Percentiles rank a stretch among this genome's conserved stretches.
Conservation (phyloP, 1,140 invertebrate species). For the Sitobion miscanthi region DNA sequence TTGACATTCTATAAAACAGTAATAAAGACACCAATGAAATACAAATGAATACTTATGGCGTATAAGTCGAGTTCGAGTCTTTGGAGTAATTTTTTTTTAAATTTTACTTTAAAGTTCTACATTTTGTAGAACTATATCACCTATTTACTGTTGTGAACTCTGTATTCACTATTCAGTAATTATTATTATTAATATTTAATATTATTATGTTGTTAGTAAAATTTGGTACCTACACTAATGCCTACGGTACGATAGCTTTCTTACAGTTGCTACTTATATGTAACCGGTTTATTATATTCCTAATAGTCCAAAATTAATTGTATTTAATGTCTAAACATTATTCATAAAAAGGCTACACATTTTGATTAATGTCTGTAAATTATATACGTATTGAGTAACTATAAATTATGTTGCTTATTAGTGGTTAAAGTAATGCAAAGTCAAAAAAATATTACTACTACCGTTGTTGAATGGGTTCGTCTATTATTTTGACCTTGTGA, state of each 20-base stretch:
- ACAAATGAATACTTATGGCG: neutral
- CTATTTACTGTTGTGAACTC: neutral
- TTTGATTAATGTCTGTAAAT: constrained; percentile 4
- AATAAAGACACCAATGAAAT: neutral
- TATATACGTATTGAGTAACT: constrained; percentile 8
- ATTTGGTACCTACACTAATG: neutral
- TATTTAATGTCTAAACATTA: constrained; percentile 11
- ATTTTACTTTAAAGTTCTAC: neutral
- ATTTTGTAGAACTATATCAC: neutral
- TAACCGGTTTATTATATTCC: neutral
- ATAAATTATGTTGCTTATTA: neutral
- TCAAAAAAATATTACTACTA: neutral
- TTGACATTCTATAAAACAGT: neutral
- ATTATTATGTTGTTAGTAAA: neutral
- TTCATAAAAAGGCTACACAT: constrained; percentile 16
- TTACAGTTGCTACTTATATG: neutral
- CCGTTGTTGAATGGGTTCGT: neutral
- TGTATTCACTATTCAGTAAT: neutral
- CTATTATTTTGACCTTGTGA: constrained; percentile 40
- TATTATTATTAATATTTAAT: neutral
- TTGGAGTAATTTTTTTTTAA: neutral
- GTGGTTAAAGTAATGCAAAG: constrained; percentile 3
- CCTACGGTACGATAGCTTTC: neutral
- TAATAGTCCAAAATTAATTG: constrained; percentile 8
- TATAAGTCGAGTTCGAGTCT: neutral